Evolutionary conservation across 30 jellyfish, hydroid and myxozoan species (phyloP), one percentile per base, ranked within the genome.

Genomic region (Chrysaora quinquecirrha): DNA sequence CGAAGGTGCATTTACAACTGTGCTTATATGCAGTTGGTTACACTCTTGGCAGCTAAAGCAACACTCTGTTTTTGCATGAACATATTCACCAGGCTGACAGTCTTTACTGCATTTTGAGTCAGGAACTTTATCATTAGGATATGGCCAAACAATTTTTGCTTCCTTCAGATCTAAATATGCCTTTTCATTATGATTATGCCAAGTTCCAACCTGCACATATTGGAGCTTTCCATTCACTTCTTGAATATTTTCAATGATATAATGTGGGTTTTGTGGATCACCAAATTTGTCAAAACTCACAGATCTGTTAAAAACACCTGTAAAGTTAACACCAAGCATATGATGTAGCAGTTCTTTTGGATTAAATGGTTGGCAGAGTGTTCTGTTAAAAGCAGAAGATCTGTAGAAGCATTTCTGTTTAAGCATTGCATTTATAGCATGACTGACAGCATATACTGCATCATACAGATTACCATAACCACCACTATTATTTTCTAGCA

Each of bases 21-120:
- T 85, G 86, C 98, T 91, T 19, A 91, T 73, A 19, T 76, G 81
- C 34, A 50, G 35, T n/a, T 67, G 61, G 1, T 70, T 73, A 64
- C 98, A 91, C 16, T 48, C 76, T 68, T 84, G 88, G 66, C 98
- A 91, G 32, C 82, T 77, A 95, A 96, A 91, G 58, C 98, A 91
- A 43, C 98, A 91, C 33, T 78, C 89, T 63, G 89, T 86, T 56
- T 66, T 65, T 2, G 89, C 98, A 62, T 62, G 71, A 16, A 91
- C 92, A 48, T 78, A 76, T 34, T 91, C 80, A n/a, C 98, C 98
- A 21, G 98, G 96, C 33, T 19, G n/a, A 47, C 98, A 91, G 27
- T 80, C 89, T 19, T 30, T 56, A 56, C 96, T 91, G 76, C 98
- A 91, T 61, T 68, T 72, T 33, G 98, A 91, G 1, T 34, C 75